Conservation (phyloP, 2,888 invertebrate species). For the Atherix ibis region DNA sequence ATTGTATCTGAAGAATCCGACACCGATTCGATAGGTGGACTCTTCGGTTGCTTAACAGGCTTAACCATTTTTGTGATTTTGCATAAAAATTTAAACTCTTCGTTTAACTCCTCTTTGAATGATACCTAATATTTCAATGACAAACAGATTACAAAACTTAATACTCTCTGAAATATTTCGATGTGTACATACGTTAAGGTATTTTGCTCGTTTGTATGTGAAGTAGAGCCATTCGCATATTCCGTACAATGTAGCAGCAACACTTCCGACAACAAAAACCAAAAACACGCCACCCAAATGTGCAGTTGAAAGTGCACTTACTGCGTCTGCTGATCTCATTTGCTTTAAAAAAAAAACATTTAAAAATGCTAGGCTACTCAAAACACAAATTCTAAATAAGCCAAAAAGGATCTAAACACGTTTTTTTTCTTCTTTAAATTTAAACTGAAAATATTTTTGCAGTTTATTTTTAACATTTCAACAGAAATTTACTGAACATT, state of each 20-base stretch:
- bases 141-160: too few relatives aligned
- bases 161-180: too few relatives aligned
- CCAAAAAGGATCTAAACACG: too few relatives aligned
- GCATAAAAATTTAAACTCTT: constrained; percentile 56
- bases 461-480: too few relatives aligned
- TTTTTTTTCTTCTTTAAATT: too few relatives aligned
- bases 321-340: constrained; percentile 17
- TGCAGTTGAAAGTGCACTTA: too few relatives aligned
- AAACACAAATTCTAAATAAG: too few relatives aligned
- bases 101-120: constrained; percentile 46
- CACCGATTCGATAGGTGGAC: constrained; percentile 23
- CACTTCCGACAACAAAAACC: constrained; percentile 38
- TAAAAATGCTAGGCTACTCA: too few relatives aligned
- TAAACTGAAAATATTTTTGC: too few relatives aligned
- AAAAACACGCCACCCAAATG: constrained; percentile 48
- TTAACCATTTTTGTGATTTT: constrained; percentile 55
- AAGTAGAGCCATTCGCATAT: constrained; percentile 25
- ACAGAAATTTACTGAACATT: too few relatives aligned
- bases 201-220: constrained; percentile 21
- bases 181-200: constrained; percentile 23
- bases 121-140: constrained; percentile 46
- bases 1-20: constrained; percentile 25
- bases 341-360: too few relatives aligned
- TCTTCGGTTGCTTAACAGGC: constrained; percentile 38
- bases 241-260: constrained; percentile 26